Evolutionary conservation across 2,113 vertebrate genomes (phyloP), one percentile per base, ranked within the genome.

Genomic region (Paramormyrops kingsleyae): DNA sequence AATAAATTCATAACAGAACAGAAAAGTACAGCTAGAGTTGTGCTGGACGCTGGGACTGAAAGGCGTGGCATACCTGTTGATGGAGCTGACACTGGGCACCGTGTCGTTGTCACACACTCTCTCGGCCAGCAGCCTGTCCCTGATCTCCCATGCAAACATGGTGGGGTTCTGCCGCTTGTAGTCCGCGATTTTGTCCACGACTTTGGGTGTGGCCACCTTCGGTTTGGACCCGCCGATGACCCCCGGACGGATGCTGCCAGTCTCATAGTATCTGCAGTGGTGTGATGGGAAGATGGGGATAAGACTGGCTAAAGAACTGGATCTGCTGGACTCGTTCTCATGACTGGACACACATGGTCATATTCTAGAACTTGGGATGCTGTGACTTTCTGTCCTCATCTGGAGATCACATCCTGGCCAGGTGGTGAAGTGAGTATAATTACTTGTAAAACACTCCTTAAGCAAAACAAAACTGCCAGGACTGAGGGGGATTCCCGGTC

Each of bases 141-240:
- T 97, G 95, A 99, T 99, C 96, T 99, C 99, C 99, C 99, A 99
- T 96, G 99, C 99, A 97, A 99, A 99, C 99, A 99, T 99, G 95
- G 99, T 99, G 94, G 99, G 99, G 92, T 99, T 99, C 97, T 99
- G 99, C 94, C 99, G 98, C 93, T 99, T 99, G 95, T 99, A 99
- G 92, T 99, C 99, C 3, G 99, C 98, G 1, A 99, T 99, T 95
- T 99, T 99, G 94, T 99, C 98, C 12, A 99, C 99, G 92, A 99
- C 99, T 98, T 99, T 99, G 96, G 99, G 99, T 90, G 99, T 99
- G 97, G 99, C 99, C 88, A 99, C 99, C 97, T 99, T 99, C 98
- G 99, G 99, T 97, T 99, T 99, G 95, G 99, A 99, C 95, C 99
- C 99, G 95, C 99, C 99, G 91, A 99, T 99, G 92, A 99, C 99